Conservation (phyloP, 2,113 vertebrate genomes). For the Hoplias malabaricus region DNA sequence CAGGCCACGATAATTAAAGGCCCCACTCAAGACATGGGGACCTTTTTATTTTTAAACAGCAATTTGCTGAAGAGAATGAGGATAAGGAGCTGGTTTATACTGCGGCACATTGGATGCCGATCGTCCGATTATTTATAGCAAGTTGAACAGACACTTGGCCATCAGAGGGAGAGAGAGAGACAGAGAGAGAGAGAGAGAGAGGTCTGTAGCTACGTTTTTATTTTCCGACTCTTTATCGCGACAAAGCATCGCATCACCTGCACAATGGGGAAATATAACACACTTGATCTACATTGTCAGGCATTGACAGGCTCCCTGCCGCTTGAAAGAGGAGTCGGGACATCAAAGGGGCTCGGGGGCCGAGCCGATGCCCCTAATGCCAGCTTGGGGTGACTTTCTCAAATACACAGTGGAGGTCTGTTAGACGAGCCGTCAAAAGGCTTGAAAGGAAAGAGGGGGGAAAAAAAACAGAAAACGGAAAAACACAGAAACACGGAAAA, state of each 20-base stretch:
- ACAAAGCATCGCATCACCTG: slow-evolving; percentile 44
- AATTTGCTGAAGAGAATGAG: background rate
- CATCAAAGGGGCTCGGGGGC: slow-evolving; percentile 38
- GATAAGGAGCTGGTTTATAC: background rate
- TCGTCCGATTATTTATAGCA: slow-evolving; percentile 32
- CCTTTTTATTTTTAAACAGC: background rate
- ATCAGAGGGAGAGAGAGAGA: slow-evolving; percentile 1
- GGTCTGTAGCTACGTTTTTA: slow-evolving; percentile 19
- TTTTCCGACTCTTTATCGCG: slow-evolving; percentile 27
- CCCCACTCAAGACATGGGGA: background rate
- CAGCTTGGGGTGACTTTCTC: slow-evolving; percentile 20
- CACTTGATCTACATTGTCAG: slow-evolving; percentile 51
- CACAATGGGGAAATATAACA: slow-evolving; percentile 40
- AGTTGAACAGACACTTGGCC: background rate
- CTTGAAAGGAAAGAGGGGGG: background rate
- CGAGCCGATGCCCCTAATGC: slow-evolving; percentile 34
- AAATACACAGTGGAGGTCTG: slow-evolving; percentile 31
- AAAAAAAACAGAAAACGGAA: background rate
- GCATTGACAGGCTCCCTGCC: slow-evolving; percentile 41
- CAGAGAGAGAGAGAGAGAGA: slow-evolving; percentile 7
- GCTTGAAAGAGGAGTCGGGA: slow-evolving; percentile 41
- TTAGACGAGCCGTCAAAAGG: slow-evolving; percentile 16
- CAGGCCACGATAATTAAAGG: background rate
- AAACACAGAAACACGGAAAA: background rate
- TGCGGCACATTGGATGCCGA: background rate